Percentiles rank a stretch among this genome's conserved stretches.
phyloP scores from a whole-genome alignment of 2,113 vertebrate species.

The Gambusia affinis region DNA sequence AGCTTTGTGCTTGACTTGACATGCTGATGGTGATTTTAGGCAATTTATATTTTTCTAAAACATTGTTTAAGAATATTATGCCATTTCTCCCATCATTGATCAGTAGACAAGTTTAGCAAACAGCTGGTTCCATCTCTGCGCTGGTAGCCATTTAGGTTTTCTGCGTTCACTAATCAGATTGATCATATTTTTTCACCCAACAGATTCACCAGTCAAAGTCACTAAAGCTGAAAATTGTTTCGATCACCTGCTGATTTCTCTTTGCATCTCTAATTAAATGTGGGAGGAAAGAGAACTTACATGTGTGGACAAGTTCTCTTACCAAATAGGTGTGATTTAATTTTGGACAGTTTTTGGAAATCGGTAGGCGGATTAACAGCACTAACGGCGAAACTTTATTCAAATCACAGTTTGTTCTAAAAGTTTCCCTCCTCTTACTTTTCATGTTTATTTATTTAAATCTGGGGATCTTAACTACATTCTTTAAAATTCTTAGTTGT shows the following conservation, averaged over 20 bases:
- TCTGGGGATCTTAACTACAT: background rate
- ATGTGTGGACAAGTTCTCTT: background rate
- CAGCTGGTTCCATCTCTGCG: background rate
- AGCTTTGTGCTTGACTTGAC: background rate
- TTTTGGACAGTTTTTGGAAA: background rate
- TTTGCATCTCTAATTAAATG: background rate
- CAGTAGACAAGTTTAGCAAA: background rate
- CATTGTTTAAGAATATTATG: too few relatives aligned
- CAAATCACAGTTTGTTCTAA: background rate
- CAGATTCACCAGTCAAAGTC: background rate
- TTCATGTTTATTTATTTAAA: background rate
- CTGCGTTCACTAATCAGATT: too few relatives aligned
- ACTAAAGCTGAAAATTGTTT: background rate
- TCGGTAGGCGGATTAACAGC: background rate
- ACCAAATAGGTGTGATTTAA: background rate
- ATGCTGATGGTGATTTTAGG: too few relatives aligned
- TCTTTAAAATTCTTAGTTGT: background rate
- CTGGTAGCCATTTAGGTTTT: too few relatives aligned
- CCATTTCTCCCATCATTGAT: too few relatives aligned
- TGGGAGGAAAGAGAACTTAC: background rate
- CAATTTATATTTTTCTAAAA: too few relatives aligned
- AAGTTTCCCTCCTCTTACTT: too few relatives aligned
- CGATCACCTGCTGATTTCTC: background rate
- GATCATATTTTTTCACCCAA: background rate
- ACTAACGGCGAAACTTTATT: background rate